Percentiles rank a stretch among this genome's conserved stretches.
These are phyloP conservation scores for Invenusta paracnida DNA, from an alignment of 2,888 invertebrate genomes.

Conservation along the genomic window DNA sequence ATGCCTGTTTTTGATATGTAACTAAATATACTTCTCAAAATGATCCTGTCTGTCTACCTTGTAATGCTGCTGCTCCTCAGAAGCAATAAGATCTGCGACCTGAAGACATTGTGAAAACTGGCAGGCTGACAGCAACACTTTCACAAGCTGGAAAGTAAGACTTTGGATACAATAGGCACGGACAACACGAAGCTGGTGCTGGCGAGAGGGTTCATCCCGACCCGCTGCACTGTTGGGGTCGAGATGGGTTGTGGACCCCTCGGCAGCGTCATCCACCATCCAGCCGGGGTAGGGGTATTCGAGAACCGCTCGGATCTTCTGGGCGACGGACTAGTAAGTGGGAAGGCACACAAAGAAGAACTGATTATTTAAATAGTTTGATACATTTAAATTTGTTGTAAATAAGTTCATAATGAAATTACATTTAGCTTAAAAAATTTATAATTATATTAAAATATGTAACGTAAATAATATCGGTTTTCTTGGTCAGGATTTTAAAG, in stretches of 20 bases:
- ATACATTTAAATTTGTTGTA: too few relatives aligned
- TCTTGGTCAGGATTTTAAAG: too few relatives aligned
- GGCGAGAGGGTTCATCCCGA: slow-evolving; percentile 59
- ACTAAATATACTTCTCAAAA: too few relatives aligned
- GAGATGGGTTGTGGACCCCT: not conserved
- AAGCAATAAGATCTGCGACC: slow-evolving; percentile 74
- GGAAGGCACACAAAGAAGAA: too few relatives aligned
- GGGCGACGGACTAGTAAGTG: not conserved
- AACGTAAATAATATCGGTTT: too few relatives aligned
- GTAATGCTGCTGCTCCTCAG: slow-evolving; percentile 74
- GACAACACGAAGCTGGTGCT: slow-evolving; percentile 71
- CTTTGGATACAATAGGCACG: slow-evolving; percentile 79
- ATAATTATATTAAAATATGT: too few relatives aligned
- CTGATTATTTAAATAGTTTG: too few relatives aligned
- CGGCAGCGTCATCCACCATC: not conserved
- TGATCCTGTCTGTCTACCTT: slow-evolving; percentile 63
- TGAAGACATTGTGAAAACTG: slow-evolving; percentile 74
- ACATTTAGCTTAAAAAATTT: too few relatives aligned
- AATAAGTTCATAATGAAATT: too few relatives aligned
- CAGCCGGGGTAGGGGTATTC: slow-evolving; percentile 17
- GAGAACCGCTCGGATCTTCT: not conserved
- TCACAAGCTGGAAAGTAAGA: slow-evolving; percentile 72
- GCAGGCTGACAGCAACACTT: slow-evolving; percentile 72
- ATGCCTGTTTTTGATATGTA: too few relatives aligned
- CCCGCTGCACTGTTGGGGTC: not conserved